Evolutionary conservation across 2,888 invertebrate genomes (phyloP), one percentile per base, ranked within the genome.

Genomic region (Drosophila glabriapex): DNA sequence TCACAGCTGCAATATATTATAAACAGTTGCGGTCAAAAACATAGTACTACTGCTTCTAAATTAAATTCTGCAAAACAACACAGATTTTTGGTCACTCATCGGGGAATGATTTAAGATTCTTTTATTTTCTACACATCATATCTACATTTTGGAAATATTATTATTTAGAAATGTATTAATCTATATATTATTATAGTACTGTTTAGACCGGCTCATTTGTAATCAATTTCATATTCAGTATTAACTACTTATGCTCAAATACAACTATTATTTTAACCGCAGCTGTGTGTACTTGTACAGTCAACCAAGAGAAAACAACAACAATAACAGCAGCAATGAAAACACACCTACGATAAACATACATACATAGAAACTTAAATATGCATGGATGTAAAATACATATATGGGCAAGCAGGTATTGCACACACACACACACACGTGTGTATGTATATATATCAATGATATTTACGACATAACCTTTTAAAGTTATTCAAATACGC

Each of bases 221-320:
- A 39, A 35, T 35, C 5, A 16, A 35, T 35, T 35, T 35, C 16
- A 35, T 14, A 35, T 16, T 16, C 35, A 35, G 16, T 35, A 35
- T 35, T 35, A 35, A 16, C 35, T 35, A 16, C 35, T 35, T 16
- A 35, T 35, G 35, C 5, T 35, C 2, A 5, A 35, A 35, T 35
- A 16, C 35, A 35, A 16, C 16, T 35, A 22, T 46, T 46, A 46
- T 22, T 22, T 46, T 22, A 7, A 46, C 46, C 7, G 25, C 9
- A 25, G 16, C 25, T 46, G 25, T 71, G 53, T 59, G 33, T 53
- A 64, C 58, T 49, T 61, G 68, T 64, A 68, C 73, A 78, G 73
- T 82, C 78, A 78, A 59, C 62, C 55, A 46, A 76, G 31, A 33
- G 65, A 60, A 64, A 78, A 70, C 78, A 77, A 59, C 28, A 28